Conservation (phyloP, 1,140 invertebrate genomes). For the Neodiprion lecontei region DNA sequence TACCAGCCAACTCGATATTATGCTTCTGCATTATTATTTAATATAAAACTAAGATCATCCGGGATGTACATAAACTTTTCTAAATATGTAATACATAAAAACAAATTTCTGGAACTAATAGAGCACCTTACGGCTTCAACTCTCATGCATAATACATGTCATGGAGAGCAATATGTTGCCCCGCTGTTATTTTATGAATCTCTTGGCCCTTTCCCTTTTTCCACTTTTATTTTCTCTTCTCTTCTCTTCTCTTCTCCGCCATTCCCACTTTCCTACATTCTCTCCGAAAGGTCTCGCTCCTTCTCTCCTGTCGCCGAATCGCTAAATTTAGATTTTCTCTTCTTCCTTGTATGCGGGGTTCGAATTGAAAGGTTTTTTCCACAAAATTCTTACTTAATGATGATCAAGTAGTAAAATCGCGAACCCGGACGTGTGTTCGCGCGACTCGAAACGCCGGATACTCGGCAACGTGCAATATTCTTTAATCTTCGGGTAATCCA, state of each 20-base stretch:
- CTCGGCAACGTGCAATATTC: no score
- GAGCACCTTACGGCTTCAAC: slow-evolving; percentile 37
- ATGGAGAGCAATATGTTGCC: slow-evolving; percentile 55
- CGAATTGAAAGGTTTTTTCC: background rate
- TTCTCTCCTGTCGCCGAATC: background rate
- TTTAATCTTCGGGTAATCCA: no score
- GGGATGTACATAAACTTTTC: no score
- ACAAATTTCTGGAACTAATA: slow-evolving; percentile 56
- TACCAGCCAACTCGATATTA: no score
- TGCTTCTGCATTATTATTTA: no score
- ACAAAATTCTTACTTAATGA: no score
- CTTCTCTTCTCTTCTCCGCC: slow-evolving; percentile 8
- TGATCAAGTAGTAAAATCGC: no score
- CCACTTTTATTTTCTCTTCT: slow-evolving; percentile 21
- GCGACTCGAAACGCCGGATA: no score
- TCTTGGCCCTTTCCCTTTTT: slow-evolving; percentile 29
- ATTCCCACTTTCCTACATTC: background rate
- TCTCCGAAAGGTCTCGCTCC: background rate
- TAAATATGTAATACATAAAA: slow-evolving; percentile 29
- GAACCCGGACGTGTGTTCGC: no score
- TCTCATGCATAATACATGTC: slow-evolving; percentile 57
- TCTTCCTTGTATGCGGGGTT: background rate
- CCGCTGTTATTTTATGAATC: slow-evolving; percentile 44
- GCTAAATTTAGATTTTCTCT: background rate
- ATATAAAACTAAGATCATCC: no score